Evolutionary conservation across 53 echinoderm and acorn worm species (phyloP).

Genomic region (Astropecten irregularis): DNA sequence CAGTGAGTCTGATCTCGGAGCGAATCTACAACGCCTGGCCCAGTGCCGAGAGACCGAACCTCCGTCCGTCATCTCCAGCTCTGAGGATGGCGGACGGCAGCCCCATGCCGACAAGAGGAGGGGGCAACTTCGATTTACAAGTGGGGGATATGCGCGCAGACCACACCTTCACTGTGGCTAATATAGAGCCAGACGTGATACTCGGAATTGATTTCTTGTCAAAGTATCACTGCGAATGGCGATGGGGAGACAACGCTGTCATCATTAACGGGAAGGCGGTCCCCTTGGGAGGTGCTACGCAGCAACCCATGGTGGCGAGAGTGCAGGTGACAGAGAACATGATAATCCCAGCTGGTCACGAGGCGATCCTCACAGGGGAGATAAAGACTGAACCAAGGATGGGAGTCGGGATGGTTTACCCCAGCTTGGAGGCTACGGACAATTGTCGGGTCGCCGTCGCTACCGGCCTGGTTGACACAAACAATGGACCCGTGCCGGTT

Average conservation of each 20-base stretch:
- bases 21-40: background rate
- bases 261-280: background rate
- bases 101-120: background rate
- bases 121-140: background rate
- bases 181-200: background rate
- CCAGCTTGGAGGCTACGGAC: slow-evolving; percentile 6
- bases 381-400: background rate
- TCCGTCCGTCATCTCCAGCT: background rate
- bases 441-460: slow-evolving; percentile 1
- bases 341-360: slow-evolving; percentile 2
- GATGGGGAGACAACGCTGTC: background rate
- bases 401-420: background rate
- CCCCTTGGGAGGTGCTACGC: background rate
- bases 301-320: background rate
- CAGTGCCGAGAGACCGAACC: background rate
- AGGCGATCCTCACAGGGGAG: background rate
- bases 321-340: background rate
- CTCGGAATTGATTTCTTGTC: background rate
- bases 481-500: background rate
- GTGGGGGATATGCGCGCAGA: background rate
- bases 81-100: background rate
- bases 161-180: background rate
- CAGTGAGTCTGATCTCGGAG: background rate
- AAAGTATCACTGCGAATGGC: background rate
- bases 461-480: slow-evolving; percentile 10